Evolutionary conservation across 2,113 vertebrate species (phyloP), one percentile per base, ranked within the genome.

Genomic region (Aldabrachelys gigantea): DNA sequence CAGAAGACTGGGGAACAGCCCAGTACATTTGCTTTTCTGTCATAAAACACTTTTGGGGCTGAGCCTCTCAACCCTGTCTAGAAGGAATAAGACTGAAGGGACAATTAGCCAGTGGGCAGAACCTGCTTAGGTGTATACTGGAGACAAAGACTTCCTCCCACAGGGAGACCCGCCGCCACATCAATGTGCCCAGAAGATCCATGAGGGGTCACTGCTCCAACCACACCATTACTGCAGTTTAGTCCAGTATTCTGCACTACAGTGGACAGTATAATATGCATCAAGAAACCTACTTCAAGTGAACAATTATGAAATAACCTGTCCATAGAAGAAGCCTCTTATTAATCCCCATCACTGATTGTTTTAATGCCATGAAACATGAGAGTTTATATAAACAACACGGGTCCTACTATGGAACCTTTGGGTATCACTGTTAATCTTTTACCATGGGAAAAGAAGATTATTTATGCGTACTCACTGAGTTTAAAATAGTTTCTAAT

Each of bases 281-380:
- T 47, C 24, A 5, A 85, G 41, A 95, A 89, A 49, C 19, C 6
- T 4, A 0, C 65, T 79, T 52, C 0, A 0, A 80, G 29, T 6
- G 89, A 6, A 59, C 44, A 22, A 88, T 62, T 85, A 44, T n/a
- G n/a, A 93, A 91, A 78, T 29, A 85, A 29, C 25, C 49, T 44
- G 24, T 76, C 17, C 69, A 76, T 76, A 76, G 72, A 44, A 76
- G 38, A 76, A 76, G 72, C 41, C 3, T 44, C 38, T 76, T 76
- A 41, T 41, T 76, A 76, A 75, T 75, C 38, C 10, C 22, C 38
- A 41, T 44, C 22, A 44, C 11, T 41, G 72, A 44, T 44, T 76
- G 10, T 44, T 76, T 76, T 76, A 76, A 76, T 76, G 22, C 72
- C 72, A 76, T 41, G 24, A 76, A 44, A 76, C 11, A 44, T 76